A percentile compares a stretch with the other conserved stretches of the same genome.
phyloP scores from a whole-genome alignment of 2,888 invertebrate species.

The Helleia helle region DNA sequence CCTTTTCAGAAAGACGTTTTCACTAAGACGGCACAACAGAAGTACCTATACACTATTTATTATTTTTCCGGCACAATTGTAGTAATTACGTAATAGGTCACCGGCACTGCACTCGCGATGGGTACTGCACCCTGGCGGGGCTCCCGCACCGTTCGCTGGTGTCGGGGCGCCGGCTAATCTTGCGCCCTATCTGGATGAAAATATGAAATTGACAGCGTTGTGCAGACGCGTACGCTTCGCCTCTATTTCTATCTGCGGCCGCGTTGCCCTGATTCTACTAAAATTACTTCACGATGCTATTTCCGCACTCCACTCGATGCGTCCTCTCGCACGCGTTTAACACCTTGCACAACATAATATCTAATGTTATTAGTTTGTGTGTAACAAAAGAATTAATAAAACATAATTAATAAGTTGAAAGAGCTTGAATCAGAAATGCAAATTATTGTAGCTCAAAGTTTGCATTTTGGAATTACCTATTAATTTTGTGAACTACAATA shows the following conservation, averaged over 20 bases:
- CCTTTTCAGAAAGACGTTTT: not conserved
- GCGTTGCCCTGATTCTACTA: conserved; percentile 73
- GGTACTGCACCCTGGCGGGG: conserved; percentile 38
- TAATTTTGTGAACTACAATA: too few species aligned
- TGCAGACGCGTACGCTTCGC: conserved; percentile 53
- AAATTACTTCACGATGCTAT: conserved; percentile 70
- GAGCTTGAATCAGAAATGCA: too few species aligned
- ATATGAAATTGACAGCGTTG: conserved; percentile 65
- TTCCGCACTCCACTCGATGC: conserved; percentile 63
- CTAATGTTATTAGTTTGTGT: too few species aligned
- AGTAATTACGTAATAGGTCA: too few species aligned
- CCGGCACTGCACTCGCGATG: conserved; percentile 16
- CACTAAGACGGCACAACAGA: not conserved
- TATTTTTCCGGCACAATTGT: conserved; percentile 26
- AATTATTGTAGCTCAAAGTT: too few species aligned
- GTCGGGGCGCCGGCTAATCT: conserved; percentile 42
- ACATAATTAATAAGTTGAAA: conserved; percentile 1
- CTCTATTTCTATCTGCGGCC: conserved; percentile 69
- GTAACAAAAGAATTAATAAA: too few species aligned
- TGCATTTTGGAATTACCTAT: too few species aligned
- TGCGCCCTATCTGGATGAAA: conserved; percentile 67
- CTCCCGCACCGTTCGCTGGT: conserved; percentile 11
- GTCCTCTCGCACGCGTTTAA: conserved; percentile 46
- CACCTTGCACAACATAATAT: conserved; percentile 45
- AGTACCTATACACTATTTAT: not conserved